Evolutionary conservation across 2,888 invertebrate genomes (phyloP).

Genomic region (Uloborus plumipes): DNA sequence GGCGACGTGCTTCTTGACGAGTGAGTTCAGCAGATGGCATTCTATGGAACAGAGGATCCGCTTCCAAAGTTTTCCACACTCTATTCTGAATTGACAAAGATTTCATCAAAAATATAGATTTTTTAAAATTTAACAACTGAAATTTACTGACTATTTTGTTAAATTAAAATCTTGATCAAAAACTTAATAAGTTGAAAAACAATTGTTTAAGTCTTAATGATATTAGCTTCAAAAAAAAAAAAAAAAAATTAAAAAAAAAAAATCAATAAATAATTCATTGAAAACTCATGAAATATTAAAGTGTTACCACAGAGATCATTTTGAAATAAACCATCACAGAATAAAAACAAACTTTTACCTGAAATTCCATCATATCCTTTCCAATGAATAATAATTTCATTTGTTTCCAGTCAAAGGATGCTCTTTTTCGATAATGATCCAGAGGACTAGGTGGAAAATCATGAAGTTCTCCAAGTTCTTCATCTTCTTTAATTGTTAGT

Average conservation of each 20-base stretch:
- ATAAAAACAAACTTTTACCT: conserved; percentile 68
- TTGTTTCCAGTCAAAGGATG: conserved; percentile 72
- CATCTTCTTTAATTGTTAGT: conserved; percentile 15
- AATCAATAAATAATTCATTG: no score
- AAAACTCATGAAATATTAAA: no score
- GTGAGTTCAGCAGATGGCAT: conserved; percentile 76
- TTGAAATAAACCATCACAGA: no score
- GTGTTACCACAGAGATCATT: no score
- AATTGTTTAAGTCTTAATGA: no score
- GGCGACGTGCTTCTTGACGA: conserved; percentile 78
- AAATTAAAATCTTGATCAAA: no score
- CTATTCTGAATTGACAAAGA: conserved; percentile 74
- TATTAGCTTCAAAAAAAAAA: no score
- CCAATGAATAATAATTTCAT: conserved; percentile 72
- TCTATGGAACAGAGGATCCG: conserved; percentile 82
- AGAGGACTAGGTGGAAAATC: conserved; percentile 71
- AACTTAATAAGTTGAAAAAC: no score
- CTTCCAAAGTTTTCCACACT: conserved; percentile 83
- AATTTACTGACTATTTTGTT: no score
- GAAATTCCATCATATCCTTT: conserved; percentile 71
- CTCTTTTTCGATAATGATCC: conserved; percentile 71
- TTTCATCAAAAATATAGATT: no score
- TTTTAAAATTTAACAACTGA: no score
- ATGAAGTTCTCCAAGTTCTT: conserved; percentile 44
- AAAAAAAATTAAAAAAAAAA: no score